Percentiles rank a stretch among this genome's conserved stretches.
Conservation (phyloP, 2,888 invertebrate genomes). For the Hyposoter dolosus region DNA sequence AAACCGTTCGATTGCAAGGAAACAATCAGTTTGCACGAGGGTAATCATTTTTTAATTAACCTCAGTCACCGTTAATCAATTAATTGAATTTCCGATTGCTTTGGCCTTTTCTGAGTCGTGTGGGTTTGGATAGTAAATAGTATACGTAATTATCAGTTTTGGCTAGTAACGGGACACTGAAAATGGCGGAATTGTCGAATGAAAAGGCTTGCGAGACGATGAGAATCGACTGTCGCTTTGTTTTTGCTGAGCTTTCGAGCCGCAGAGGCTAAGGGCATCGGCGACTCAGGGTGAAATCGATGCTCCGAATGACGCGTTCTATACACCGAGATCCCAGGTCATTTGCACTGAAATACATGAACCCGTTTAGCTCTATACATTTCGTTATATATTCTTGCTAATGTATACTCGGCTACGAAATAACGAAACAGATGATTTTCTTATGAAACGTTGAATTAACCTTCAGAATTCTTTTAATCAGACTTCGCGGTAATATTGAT, state of each 20-base stretch:
- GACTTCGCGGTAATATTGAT: neutral
- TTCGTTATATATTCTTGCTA: neutral
- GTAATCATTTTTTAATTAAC: neutral
- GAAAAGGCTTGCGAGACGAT: neutral
- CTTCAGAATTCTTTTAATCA: neutral
- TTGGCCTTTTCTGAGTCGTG: neutral
- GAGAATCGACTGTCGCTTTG: constrained; percentile 9
- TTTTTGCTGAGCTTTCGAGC: constrained; percentile 22
- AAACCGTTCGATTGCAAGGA: neutral
- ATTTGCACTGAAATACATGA: constrained; percentile 41
- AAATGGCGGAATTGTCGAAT: neutral
- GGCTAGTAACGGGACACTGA: too few species aligned
- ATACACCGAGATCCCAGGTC: constrained; percentile 36
- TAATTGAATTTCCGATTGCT: neutral
- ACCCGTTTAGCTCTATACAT: neutral
- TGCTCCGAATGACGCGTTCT: constrained; percentile 31
- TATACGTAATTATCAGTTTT: neutral
- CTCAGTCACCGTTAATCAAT: neutral
- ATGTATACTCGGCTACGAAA: neutral
- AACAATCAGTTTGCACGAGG: neutral
- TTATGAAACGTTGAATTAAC: neutral
- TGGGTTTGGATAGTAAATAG: neutral
- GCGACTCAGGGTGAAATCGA: constrained; percentile 60
- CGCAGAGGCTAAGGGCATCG: constrained; percentile 57
- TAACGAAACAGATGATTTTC: neutral